Evolutionary conservation across 2,797 vertebrate species (phyloP), one percentile per base, ranked within the genome.

Genomic region (Pelodytes ibericus): DNA sequence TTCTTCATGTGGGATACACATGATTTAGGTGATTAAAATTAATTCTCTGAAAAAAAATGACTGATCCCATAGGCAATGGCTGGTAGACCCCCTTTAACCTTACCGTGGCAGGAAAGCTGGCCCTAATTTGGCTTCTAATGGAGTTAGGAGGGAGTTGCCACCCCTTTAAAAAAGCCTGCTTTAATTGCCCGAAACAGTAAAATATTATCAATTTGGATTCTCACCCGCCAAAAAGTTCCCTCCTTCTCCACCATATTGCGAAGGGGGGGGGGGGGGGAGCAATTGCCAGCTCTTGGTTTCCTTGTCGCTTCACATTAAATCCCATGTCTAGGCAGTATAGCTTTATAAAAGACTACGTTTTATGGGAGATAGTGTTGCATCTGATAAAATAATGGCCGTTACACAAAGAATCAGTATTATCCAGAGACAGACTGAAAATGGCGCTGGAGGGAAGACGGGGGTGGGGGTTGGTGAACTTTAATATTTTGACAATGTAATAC

Each of bases 201-300:
- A 53, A 22, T n/a, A 15, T 47, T 29, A 41, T 58, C 18, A 25
- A 39, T 30, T 7, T 22, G 0, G 15, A 15, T 29, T 4, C 9
- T 22, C 75, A 59, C 68, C 75, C 75, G 75, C 75, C 75, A 77
- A 71, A 77, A 71, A 9, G 2, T 27, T 9, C 51, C 22, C 49
- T 53, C 49, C 49, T 22, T 16, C 4, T 30, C 58, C 66, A 39
- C 74, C 74, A 64, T 71, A 24, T 65, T 63, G 58, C 29, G 25
- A 15, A 8, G n/a, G 4, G 69, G 25, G 68, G 20, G 15, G 3
- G 8, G 15, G 1, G 1, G 24, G 15, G 22, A n/a, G n/a, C n/a
- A n/a, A n/a, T 18, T 49, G 11, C 4, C 0, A 24, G 13, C 22
- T 10, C 41, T 2, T 0, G 15, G 1, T 24, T 39, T 22, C 61